Percentiles rank a stretch among this genome's conserved stretches.
These are phyloP conservation scores for Polypedilum vanderplanki DNA, from an alignment of 1,140 invertebrate genomes.

Conservation along the genomic window DNA sequence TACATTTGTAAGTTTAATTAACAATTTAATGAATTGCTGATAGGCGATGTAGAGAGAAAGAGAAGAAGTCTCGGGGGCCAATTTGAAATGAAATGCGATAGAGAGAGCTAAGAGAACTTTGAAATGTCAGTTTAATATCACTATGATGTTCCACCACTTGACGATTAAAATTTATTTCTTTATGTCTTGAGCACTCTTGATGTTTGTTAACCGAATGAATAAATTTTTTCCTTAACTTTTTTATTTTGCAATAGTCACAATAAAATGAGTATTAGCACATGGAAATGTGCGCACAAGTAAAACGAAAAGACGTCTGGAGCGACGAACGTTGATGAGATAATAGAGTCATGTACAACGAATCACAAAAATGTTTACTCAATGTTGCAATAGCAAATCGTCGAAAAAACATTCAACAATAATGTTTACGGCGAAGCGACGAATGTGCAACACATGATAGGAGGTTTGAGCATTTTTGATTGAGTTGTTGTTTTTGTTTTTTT, in stretches of 20 bases:
- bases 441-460: slow-evolving; percentile 16
- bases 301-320: background rate
- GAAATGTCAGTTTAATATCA: slow-evolving; percentile 2
- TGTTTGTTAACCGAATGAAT: too few species aligned
- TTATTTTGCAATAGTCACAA: background rate
- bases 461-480: background rate
- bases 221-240: too few species aligned
- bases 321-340: background rate
- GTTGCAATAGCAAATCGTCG: background rate
- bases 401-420: background rate
- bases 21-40: slow-evolving; percentile 19
- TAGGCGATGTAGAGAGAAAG: background rate
- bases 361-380: background rate
- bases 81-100: background rate
- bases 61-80: background rate
- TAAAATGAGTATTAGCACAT: slow-evolving; percentile 5
- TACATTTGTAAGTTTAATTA: slow-evolving; percentile 10
- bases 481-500: slow-evolving; percentile 1
- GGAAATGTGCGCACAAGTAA: background rate
- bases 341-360: background rate
- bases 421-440: background rate
- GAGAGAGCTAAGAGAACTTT: background rate
- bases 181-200: background rate
- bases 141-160: slow-evolving; percentile 4
- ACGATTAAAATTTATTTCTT: background rate